These are phyloP conservation scores for Nothocercus julius DNA, from an alignment of 2,113 vertebrate genomes.

Conservation along the genomic window DNA sequence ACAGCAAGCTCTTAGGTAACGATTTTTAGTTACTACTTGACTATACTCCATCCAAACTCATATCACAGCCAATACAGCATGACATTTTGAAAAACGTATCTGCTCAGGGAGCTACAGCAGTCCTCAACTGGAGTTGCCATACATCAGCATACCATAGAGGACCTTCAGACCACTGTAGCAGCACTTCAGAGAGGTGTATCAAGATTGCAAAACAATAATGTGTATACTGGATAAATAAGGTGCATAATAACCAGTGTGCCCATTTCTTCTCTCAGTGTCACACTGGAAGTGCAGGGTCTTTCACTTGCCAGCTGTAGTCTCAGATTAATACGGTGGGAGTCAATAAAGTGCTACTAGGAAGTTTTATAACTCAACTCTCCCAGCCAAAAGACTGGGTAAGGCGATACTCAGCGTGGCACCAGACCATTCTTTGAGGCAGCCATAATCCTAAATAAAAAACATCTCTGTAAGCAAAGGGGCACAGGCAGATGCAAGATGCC, in stretches of 20 bases:
- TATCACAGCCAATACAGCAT: neutral
- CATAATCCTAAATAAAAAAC: neutral
- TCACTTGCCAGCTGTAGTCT: neutral
- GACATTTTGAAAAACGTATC: neutral
- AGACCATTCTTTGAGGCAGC: neutral
- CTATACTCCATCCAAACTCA: neutral
- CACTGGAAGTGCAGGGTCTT: neutral
- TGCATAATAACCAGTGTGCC: too few relatives aligned
- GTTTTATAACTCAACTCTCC: neutral
- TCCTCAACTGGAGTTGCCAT: neutral
- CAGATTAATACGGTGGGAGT: neutral
- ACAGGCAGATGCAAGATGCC: neutral
- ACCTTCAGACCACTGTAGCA: neutral
- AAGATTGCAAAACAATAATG: neutral
- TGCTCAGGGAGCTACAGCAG: neutral
- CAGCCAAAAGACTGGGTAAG: neutral
- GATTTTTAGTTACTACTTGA: neutral
- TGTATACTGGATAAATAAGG: neutral
- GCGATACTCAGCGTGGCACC: neutral
- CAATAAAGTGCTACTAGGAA: neutral
- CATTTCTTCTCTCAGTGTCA: neutral
- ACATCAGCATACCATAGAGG: neutral
- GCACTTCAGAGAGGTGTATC: neutral
- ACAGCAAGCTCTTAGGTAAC: neutral
- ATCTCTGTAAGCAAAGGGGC: neutral